These are phyloP conservation scores for Dryobotodes eremita DNA, from an alignment of 2,888 invertebrate genomes.

Conservation along the genomic window DNA sequence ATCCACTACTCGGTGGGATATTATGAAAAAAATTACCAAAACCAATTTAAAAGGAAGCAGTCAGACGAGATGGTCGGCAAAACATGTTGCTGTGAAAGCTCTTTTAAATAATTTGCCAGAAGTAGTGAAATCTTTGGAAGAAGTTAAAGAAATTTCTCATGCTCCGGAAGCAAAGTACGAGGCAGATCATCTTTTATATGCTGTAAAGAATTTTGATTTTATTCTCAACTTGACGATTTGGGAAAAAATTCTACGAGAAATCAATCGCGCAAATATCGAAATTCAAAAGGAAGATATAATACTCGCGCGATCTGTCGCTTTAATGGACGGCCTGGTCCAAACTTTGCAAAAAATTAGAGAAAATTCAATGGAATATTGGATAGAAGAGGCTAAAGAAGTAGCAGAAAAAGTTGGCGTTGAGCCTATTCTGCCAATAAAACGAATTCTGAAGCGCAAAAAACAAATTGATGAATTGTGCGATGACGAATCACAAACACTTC, in stretches of 20 bases:
- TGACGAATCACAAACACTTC: not conserved
- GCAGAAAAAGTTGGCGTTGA: not conserved
- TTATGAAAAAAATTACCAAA: not conserved
- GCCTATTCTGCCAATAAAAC: not conserved
- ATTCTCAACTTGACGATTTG: not conserved
- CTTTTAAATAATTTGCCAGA: slow-evolving; percentile 7
- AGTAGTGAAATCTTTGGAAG: not conserved
- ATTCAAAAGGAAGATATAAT: not conserved
- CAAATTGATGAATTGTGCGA: not conserved
- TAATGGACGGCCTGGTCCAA: not conserved
- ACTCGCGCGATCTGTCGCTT: not conserved
- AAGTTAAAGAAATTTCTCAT: not conserved
- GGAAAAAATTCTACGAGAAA: not conserved
- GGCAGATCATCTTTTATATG: not conserved
- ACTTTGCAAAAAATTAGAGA: not conserved
- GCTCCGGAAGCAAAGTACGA: not conserved
- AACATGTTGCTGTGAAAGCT: slow-evolving; percentile 50
- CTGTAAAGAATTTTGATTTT: not conserved
- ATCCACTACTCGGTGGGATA: not conserved
- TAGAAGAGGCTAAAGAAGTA: not conserved
- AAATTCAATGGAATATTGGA: not conserved
- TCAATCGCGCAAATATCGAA: not conserved
- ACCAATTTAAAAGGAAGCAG: slow-evolving; percentile 41
- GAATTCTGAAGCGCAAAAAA: not conserved
- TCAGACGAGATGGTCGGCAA: slow-evolving; percentile 62